Conservation (phyloP, 2,113 vertebrate species). For the Ptilorrhoa leucosticta region DNA sequence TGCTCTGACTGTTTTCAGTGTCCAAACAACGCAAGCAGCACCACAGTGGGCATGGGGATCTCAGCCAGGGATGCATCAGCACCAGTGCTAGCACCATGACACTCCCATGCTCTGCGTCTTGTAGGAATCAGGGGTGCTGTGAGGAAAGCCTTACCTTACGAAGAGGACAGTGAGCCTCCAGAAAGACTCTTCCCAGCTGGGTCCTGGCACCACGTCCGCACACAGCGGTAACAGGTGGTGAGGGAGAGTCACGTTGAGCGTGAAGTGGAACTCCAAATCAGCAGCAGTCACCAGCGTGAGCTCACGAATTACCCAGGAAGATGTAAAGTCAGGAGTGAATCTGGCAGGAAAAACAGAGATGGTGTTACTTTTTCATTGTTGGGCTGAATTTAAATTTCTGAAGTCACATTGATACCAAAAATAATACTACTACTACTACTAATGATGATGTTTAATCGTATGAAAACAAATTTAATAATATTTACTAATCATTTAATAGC, state of each 20-base stretch:
- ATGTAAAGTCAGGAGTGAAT: slow-evolving; percentile 98
- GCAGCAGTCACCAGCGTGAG: slow-evolving; percentile 86
- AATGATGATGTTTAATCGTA: too few species aligned
- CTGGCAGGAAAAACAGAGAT: slow-evolving; percentile 58
- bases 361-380: background rate
- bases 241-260: slow-evolving; percentile 93
- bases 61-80: background rate
- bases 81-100: background rate
- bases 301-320: slow-evolving; percentile 97
- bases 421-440: too few species aligned
- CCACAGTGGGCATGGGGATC: background rate
- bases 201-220: slow-evolving; percentile 92
- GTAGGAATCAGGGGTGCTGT: background rate
- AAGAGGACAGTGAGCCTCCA: slow-evolving; percentile 93
- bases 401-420: background rate
- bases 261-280: slow-evolving; percentile 87
- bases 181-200: slow-evolving; percentile 96
- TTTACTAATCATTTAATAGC: background rate
- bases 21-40: background rate
- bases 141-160: slow-evolving; percentile 78
- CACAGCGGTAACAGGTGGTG: slow-evolving; percentile 94
- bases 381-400: background rate
- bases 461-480: background rate
- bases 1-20: background rate
- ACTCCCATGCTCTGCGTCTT: background rate